A percentile compares a stretch with the other conserved stretches of the same genome.
These are phyloP conservation scores for Parauchenoglanis punctatus DNA, from an alignment of 2,797 vertebrate genomes.

Conservation along the genomic window DNA sequence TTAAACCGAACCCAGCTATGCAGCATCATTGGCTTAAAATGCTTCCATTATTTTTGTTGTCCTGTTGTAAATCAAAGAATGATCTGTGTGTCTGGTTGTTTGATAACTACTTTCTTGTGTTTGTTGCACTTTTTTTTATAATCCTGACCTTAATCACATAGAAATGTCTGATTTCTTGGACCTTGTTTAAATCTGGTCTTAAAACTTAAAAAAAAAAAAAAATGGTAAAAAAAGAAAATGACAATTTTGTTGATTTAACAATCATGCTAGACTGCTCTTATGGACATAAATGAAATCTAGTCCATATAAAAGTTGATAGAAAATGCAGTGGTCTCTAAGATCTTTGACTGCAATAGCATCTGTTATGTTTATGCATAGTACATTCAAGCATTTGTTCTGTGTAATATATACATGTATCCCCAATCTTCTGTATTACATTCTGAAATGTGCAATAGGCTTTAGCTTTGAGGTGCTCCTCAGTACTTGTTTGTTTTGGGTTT, in stretches of 20 bases:
- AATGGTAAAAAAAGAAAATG: slow-evolving; percentile 15
- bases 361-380: slow-evolving; percentile 46
- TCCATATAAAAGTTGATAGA: slow-evolving; percentile 49
- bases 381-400: slow-evolving; percentile 69
- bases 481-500: slow-evolving; percentile 2
- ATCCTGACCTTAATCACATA: slow-evolving; percentile 53
- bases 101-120: slow-evolving; percentile 46
- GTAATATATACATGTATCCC: slow-evolving; percentile 66
- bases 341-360: slow-evolving; percentile 77
- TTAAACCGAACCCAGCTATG: slow-evolving; percentile 91
- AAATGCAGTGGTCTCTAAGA: slow-evolving; percentile 74
- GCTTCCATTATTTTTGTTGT: slow-evolving; percentile 74
- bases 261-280: slow-evolving; percentile 50
- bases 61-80: slow-evolving; percentile 48
- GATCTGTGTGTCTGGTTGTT: slow-evolving; percentile 48
- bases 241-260: slow-evolving; percentile 59
- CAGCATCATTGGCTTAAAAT: slow-evolving; percentile 85
- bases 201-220: slow-evolving; percentile 60
- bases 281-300: slow-evolving; percentile 55
- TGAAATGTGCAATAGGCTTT: slow-evolving; percentile 89
- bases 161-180: slow-evolving; percentile 43
- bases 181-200: slow-evolving; percentile 53
- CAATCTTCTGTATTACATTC: slow-evolving; percentile 73
- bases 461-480: slow-evolving; percentile 75
- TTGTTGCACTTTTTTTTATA: slow-evolving; percentile 60